These are phyloP conservation scores for Aphaenogaster ashmeadi DNA, from an alignment of 1,140 invertebrate species.

Conservation along the genomic window DNA sequence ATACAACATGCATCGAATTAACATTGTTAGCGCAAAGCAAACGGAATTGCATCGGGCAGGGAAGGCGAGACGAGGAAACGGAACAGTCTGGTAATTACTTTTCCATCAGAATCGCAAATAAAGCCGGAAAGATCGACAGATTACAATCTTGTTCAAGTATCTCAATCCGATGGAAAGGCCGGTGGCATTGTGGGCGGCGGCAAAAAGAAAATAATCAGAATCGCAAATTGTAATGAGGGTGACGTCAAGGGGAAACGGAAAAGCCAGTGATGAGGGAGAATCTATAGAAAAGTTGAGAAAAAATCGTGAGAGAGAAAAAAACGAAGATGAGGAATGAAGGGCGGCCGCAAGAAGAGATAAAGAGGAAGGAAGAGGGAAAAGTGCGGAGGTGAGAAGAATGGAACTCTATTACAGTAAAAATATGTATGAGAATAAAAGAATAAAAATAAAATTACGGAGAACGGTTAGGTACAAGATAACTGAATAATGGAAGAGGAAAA, in stretches of 20 bases:
- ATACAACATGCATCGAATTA: not conserved
- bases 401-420: constrained; percentile 53
- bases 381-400: constrained; percentile 37
- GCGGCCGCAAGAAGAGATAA: constrained; percentile 4
- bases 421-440: constrained; percentile 63
- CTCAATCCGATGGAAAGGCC: constrained; percentile 47
- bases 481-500: constrained; percentile 55
- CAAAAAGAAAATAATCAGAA: constrained; percentile 49
- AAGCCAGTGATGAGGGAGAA: not conserved
- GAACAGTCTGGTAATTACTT: constrained; percentile 58
- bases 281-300: constrained; percentile 9
- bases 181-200: not conserved
- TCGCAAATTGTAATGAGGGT: constrained; percentile 48
- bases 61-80: not conserved
- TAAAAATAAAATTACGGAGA: constrained; percentile 44
- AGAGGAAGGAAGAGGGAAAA: not conserved
- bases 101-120: constrained; percentile 65
- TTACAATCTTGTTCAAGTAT: constrained; percentile 74
- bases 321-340: not conserved
- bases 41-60: constrained; percentile 15
- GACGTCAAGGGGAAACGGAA: constrained; percentile 6
- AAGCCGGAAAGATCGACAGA: constrained; percentile 65
- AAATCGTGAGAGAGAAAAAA: not conserved
- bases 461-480: constrained; percentile 52
- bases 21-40: not conserved